Evolutionary conservation across 2,797 vertebrate genomes (phyloP).

Genomic region (Epinephelus awoara): DNA sequence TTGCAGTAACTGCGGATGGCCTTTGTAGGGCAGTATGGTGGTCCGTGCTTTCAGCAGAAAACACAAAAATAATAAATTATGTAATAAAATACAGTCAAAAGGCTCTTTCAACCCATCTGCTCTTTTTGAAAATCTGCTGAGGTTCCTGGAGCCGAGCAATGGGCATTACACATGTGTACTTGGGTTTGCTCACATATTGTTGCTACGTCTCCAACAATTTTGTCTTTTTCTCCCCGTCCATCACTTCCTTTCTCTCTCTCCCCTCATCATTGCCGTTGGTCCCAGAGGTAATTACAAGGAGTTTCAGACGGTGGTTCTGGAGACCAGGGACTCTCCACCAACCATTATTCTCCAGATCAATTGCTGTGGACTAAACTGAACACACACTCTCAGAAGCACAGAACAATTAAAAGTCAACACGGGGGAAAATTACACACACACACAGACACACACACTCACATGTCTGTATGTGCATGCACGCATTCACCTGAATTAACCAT

Average conservation of each 20-base stretch:
- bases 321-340: slow-evolving; percentile 66
- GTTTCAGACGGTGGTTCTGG: slow-evolving; percentile 71
- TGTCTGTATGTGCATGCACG: slow-evolving; percentile 9
- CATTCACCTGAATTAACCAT: neutral
- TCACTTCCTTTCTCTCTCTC: slow-evolving; percentile 10
- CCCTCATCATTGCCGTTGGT: slow-evolving; percentile 55
- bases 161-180: slow-evolving; percentile 6
- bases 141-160: slow-evolving; percentile 16
- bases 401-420: slow-evolving; percentile 78
- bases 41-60: slow-evolving; percentile 2
- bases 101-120: slow-evolving; percentile 16
- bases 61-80: neutral
- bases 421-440: slow-evolving; percentile 42
- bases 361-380: slow-evolving; percentile 76
- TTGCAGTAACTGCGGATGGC: no score
- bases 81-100: neutral
- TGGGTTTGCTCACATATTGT: slow-evolving; percentile 33
- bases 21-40: no score
- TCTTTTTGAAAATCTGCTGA: slow-evolving; percentile 1
- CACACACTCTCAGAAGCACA: slow-evolving; percentile 75
- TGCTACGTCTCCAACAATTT: slow-evolving; percentile 40
- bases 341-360: slow-evolving; percentile 79
- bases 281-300: slow-evolving; percentile 75
- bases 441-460: neutral
- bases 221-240: slow-evolving; percentile 12